Base-by-base conservation (phyloP, 2,888 invertebrate species). In the Ischnura elegans region DNA sequence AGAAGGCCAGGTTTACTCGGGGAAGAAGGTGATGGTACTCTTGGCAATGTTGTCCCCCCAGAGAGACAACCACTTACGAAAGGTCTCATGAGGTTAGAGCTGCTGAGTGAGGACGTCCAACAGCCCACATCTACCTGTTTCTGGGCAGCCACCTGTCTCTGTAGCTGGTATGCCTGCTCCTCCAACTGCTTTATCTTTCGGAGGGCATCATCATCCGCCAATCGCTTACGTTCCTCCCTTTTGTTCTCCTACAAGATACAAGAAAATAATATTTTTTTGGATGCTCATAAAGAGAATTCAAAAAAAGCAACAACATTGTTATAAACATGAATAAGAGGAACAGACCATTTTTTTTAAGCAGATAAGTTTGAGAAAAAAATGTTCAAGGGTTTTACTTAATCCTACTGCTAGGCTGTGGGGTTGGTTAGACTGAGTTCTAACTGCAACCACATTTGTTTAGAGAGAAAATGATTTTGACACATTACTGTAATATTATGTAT, bases 171-270 rank as follows among this genome's bases (percentile, higher is more conserved):
- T 95, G 98, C 98, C 95, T 98, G 98, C 95, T 99, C 99, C 95
- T 99, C 99, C 93, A 99, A 96, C 96, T 98, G 98, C 95, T 99
- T 99, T 94, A 99, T 99, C 96, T 99, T 99, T 93, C 98, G 97
- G 94, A 99, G 96, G 0, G 99, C 99, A 96, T 99, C 99, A 95
- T 99, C 99, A 95, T 99, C 99, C 0, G 99, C 99, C 90, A 99
- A 96, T 95, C 99, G 98, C 94, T 99, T 98, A 47, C 98, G 96
- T 95, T 98, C 98, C 95, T 99, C 99, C 5, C 99, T 97, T 96
- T 99, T 99, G 95, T 98, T 98, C 95, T 99, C 99, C 97, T 98
- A 96, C 45, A 95, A 95, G 94, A 94, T 94, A 86, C 87, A 46
- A 87, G 46, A 93, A 90, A 93, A 85, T 42, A n/a, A n/a, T n/a